A percentile compares a stretch with the other conserved stretches of the same genome.
Evolutionary conservation across 2,113 vertebrate species (phyloP).

Genomic region (Nipponia nippon): DNA sequence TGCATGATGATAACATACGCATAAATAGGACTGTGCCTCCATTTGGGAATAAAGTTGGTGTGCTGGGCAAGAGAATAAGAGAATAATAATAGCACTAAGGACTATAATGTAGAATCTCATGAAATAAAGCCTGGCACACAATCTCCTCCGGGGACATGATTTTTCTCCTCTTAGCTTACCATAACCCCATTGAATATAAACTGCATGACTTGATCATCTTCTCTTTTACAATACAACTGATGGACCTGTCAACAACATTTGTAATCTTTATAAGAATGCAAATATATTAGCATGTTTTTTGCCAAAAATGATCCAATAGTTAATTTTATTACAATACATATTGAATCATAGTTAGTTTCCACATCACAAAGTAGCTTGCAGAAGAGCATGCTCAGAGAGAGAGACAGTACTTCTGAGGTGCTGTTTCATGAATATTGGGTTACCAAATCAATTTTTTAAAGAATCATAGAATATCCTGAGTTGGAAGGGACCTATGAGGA

Average conservation of each 20-base stretch:
- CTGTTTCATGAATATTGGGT: background rate
- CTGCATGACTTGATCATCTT: background rate
- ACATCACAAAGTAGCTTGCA: background rate
- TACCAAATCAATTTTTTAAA: background rate
- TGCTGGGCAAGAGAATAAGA: background rate
- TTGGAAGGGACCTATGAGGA: background rate
- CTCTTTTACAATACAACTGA: background rate
- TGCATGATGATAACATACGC: background rate
- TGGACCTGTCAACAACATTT: background rate
- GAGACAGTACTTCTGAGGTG: background rate
- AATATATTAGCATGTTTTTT: background rate
- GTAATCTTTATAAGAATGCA: background rate
- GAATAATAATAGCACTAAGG: background rate
- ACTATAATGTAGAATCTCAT: background rate
- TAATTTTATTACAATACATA: background rate
- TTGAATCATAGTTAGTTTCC: background rate
- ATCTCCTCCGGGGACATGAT: background rate
- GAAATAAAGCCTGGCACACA: background rate
- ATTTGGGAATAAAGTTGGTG: background rate
- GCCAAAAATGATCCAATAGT: background rate
- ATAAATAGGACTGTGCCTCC: background rate
- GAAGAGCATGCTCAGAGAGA: background rate
- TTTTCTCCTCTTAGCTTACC: background rate
- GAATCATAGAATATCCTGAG: background rate
- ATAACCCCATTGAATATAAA: background rate